Evolutionary conservation across 2,113 vertebrate species (phyloP).

Genomic region (Clinocottus analis): DNA sequence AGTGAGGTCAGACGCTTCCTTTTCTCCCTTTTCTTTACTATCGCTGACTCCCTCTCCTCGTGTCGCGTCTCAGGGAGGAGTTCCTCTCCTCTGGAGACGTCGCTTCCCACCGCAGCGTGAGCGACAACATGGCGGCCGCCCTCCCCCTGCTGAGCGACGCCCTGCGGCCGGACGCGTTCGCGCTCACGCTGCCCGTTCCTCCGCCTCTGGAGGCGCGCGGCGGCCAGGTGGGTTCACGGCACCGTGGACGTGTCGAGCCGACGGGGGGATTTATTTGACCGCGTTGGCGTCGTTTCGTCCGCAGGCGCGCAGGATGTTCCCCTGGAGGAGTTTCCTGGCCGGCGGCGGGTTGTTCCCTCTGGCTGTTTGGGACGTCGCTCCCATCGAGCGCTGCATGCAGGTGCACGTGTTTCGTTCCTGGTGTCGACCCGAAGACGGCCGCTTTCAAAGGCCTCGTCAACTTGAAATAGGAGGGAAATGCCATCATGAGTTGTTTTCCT

Average conservation of each 20-base stretch:
- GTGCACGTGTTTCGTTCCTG: constrained; percentile 43
- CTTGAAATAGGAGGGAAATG: background rate
- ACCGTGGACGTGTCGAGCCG: background rate
- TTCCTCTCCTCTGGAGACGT: constrained; percentile 81
- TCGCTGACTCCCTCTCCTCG: too few species aligned
- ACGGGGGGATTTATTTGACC: background rate
- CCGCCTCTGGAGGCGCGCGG: constrained; percentile 71
- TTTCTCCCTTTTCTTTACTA: too few species aligned
- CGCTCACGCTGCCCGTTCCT: constrained; percentile 75
- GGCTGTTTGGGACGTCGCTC: constrained; percentile 72
- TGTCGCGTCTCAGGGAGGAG: constrained; percentile 53
- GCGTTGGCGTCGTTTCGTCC: constrained; percentile 6
- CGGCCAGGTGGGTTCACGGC: constrained; percentile 66
- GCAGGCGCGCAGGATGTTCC: constrained; percentile 78
- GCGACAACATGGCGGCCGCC: constrained; percentile 70
- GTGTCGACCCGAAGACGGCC: background rate
- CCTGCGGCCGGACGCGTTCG: constrained; percentile 57
- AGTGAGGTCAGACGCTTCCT: constrained; percentile 5
- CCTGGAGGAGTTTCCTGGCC: constrained; percentile 83
- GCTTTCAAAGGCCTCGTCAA: too few species aligned
- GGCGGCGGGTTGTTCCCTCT: constrained; percentile 78
- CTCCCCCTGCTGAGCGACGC: constrained; percentile 76
- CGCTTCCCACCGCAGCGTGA: constrained; percentile 78
- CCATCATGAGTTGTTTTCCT: background rate
- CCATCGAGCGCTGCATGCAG: constrained; percentile 84